A percentile compares a stretch with the other conserved stretches of the same genome.
phyloP scores from a whole-genome alignment of 2,797 vertebrate genomes.

The Eulemur rubriventer region DNA sequence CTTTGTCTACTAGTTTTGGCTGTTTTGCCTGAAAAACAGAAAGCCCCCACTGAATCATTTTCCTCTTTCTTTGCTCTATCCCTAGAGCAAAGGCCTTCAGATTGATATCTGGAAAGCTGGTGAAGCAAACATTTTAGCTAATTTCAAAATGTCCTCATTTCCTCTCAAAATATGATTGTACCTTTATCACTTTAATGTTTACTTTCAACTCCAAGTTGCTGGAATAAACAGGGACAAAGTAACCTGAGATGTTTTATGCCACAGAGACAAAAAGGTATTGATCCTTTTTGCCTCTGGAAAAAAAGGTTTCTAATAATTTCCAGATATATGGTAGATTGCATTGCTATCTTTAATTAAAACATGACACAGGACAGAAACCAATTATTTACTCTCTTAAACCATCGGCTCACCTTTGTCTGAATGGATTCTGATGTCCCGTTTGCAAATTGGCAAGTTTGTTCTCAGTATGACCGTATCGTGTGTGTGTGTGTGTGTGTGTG shows the following conservation, averaged over 20 bases:
- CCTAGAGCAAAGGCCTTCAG: conserved; percentile 43
- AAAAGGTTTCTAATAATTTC: conserved; percentile 86
- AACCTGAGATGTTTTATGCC: conserved; percentile 85
- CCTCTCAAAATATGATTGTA: conserved; percentile 61
- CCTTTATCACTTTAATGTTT: conserved; percentile 66
- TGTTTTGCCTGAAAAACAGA: conserved; percentile 1
- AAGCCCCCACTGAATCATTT: background rate
- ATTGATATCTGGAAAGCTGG: background rate
- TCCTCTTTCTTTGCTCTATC: conserved; percentile 49
- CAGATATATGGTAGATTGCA: conserved; percentile 83
- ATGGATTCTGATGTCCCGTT: conserved; percentile 46
- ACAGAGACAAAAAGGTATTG: conserved; percentile 85
- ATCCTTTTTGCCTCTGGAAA: conserved; percentile 85
- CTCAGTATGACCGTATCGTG: background rate
- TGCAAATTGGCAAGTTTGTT: conserved; percentile 59
- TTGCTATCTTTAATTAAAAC: conserved; percentile 88
- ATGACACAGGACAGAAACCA: conserved; percentile 82
- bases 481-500: background rate
- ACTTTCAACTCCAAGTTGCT: conserved; percentile 63
- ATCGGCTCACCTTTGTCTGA: conserved; percentile 61
- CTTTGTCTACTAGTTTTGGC: conserved; percentile 10
- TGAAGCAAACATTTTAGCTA: conserved; percentile 59
- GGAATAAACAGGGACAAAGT: conserved; percentile 80
- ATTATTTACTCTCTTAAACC: conserved; percentile 78
- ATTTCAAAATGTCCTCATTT: conserved; percentile 66